phyloP scores from a whole-genome alignment of 2,113 vertebrate genomes.

The Cryptomyrus ogoouensis region DNA sequence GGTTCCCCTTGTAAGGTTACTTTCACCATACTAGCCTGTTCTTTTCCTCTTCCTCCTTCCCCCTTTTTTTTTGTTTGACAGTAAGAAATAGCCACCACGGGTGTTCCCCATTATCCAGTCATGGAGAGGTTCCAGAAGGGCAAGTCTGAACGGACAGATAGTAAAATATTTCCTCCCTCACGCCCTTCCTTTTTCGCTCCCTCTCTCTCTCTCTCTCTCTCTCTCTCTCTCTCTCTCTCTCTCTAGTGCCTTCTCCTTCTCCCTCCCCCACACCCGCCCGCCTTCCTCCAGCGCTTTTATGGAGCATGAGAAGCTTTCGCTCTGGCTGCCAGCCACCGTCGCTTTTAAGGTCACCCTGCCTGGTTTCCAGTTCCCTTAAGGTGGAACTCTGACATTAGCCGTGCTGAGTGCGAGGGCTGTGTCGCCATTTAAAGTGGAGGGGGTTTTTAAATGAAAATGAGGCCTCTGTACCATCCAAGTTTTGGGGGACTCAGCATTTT shows the following conservation, averaged over 20 bases:
- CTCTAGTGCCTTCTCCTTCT: not conserved
- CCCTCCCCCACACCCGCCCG: not conserved
- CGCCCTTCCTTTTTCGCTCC: not conserved
- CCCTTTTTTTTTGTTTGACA: not conserved
- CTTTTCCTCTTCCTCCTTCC: not conserved
- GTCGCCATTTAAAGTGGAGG: not conserved
- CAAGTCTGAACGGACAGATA: conserved; percentile 25
- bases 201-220: not conserved
- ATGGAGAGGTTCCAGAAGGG: conserved; percentile 10
- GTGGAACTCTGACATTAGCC: conserved; percentile 10
- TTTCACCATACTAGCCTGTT: not conserved
- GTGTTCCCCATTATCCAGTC: conserved; percentile 20
- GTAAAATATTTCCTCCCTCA: conserved; percentile 13
- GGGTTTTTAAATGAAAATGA: not conserved
- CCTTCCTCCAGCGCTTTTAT: conserved; percentile 24
- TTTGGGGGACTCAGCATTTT: not conserved
- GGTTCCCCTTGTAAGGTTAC: not conserved
- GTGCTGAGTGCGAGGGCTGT: not conserved
- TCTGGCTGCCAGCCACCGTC: conserved; percentile 17
- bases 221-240: not conserved
- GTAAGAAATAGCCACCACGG: not conserved
- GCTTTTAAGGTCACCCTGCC: conserved; percentile 6
- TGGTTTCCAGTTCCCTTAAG: conserved; percentile 18
- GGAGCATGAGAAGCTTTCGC: conserved; percentile 21
- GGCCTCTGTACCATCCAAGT: not conserved